phyloP scores from a whole-genome alignment of 2,113 vertebrate genomes.

The Sander lucioperca region DNA sequence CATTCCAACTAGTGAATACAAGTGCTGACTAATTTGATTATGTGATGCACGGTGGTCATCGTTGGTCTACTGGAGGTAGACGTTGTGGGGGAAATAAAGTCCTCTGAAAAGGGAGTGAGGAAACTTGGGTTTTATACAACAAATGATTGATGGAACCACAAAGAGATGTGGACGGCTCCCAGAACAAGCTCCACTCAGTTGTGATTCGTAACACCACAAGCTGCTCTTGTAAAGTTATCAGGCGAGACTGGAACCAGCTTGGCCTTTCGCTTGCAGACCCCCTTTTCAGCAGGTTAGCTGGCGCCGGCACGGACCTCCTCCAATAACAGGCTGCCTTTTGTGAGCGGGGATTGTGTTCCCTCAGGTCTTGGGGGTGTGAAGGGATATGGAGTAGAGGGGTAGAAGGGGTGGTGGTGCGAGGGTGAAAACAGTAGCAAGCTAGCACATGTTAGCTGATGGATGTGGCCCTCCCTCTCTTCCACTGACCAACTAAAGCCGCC shows the following conservation, averaged over 20 bases:
- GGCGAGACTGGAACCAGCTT: constrained; percentile 41
- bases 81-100: constrained; percentile 35
- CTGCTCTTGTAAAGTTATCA: constrained; percentile 56
- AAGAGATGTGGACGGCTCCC: constrained; percentile 34
- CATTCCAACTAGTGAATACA: constrained; percentile 58
- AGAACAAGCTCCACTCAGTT: constrained; percentile 33
- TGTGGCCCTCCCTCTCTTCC: constrained; percentile 69
- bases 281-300: constrained; percentile 72
- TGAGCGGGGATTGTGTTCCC: constrained; percentile 65
- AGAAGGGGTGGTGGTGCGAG: constrained; percentile 40
- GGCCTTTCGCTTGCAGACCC: constrained; percentile 51
- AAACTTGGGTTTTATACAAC: constrained; percentile 44
- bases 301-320: constrained; percentile 63
- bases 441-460: constrained; percentile 79
- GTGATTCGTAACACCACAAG: constrained; percentile 49
- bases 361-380: constrained; percentile 41
- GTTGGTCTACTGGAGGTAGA: constrained; percentile 17
- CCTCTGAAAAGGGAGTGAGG: constrained; percentile 11
- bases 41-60: constrained; percentile 43
- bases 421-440: constrained; percentile 74
- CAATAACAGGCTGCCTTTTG: constrained; percentile 80
- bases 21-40: constrained; percentile 61
- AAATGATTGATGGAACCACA: constrained; percentile 41
- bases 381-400: constrained; percentile 27
- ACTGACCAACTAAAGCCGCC: constrained; percentile 78